Evolutionary conservation across 2,113 vertebrate species (phyloP), one percentile per base, ranked within the genome.

Genomic region (Datnioides undecimradiatus): DNA sequence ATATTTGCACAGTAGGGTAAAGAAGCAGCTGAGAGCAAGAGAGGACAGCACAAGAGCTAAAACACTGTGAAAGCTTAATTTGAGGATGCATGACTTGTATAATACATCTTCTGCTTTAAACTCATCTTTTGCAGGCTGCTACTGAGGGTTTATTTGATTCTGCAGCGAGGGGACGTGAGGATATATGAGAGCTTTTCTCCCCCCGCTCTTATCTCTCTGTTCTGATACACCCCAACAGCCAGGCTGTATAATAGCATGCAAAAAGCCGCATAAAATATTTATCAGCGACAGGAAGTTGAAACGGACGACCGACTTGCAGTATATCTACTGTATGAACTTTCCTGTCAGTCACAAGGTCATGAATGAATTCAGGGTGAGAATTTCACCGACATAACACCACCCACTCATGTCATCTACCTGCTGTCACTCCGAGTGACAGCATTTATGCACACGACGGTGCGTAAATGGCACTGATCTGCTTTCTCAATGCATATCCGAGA

Each of bases 261-360:
- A 62, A 71, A 55, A n/a, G 13, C 51, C n/a, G 43, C 16, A 76
- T 63, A 0, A 62, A 78, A 75, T 82, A 84, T 86, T 78, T 5
- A 83, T 73, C 17, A 33, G 27, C 1, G 2, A 64, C 19, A 73
- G 69, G 65, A 73, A 66, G 74, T 59, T 67, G 33, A 80, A 65
- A 57, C 0, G 2, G 10, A 57, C 31, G 2, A 27, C 27, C 23
- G 29, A 60, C 33, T 36, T 4, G 29, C 31, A 60, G 4, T 14
- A 54, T 72, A 59, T 40, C 36, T 52, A 34, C 21, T 31, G 19
- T 21, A 19, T 59, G 27, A 64, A 67, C 46, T 73, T 52, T 43
- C 27, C 43, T 31, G 52, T 76, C 64, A 27, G 21, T 38, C 31
- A 17, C 59, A 59, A 73, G 57, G 46, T 51, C 41, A 41, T 16